A percentile compares a stretch with the other conserved stretches of the same genome.
Evolutionary conservation across 2,113 vertebrate species (phyloP).

Genomic region (Lutjanus erythropterus): DNA sequence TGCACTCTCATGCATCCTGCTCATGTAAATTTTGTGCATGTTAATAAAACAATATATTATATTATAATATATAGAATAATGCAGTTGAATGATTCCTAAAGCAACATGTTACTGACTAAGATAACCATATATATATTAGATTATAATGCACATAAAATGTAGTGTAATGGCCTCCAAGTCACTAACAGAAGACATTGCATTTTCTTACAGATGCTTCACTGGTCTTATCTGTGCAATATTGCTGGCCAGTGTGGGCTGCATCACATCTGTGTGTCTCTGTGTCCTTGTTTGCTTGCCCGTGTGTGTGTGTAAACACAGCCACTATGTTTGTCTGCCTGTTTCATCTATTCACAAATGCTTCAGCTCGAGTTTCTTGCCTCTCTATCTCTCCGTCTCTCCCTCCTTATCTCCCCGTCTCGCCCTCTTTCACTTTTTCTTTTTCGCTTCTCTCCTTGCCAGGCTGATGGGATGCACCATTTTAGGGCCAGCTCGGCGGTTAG

Average conservation of each 20-base stretch:
- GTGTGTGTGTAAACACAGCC: constrained; percentile 13
- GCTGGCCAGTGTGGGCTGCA: constrained; percentile 9
- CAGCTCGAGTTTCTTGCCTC: constrained; percentile 4
- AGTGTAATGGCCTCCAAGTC: background rate
- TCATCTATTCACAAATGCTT: constrained; percentile 30
- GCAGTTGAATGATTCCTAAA: too few species aligned
- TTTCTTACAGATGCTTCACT: background rate
- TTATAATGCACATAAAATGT: too few species aligned
- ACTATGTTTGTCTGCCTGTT: constrained; percentile 6
- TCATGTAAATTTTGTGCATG: too few species aligned
- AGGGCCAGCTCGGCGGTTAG: constrained; percentile 43
- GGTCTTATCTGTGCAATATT: constrained; percentile 3
- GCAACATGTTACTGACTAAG: too few species aligned
- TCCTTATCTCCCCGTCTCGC: background rate
- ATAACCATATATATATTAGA: too few species aligned
- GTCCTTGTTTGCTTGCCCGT: constrained; percentile 13
- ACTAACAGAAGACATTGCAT: background rate
- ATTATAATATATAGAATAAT: too few species aligned
- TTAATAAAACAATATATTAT: too few species aligned
- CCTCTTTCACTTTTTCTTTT: constrained; percentile 23
- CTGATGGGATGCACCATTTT: constrained; percentile 37
- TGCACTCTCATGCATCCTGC: too few species aligned
- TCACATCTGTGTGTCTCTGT: constrained; percentile 40
- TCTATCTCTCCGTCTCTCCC: background rate
- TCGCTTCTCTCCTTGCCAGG: constrained; percentile 18